Evolutionary conservation across 23 tunicate species (phyloP).

Genomic region (Styela plicata): DNA sequence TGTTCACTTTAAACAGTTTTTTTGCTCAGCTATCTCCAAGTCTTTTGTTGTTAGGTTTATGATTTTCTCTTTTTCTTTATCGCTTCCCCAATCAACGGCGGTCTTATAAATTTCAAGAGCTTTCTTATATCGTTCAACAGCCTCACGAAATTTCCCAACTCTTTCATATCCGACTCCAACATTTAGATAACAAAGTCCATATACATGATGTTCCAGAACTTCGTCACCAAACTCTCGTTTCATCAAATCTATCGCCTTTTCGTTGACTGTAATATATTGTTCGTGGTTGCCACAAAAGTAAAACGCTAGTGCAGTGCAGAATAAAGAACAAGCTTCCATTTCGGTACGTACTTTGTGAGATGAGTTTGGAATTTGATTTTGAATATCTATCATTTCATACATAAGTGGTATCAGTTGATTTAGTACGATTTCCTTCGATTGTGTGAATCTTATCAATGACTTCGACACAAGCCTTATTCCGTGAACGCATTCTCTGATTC

Average conservation of each 20-base stretch:
- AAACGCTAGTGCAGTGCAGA: not conserved
- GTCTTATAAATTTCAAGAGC: not conserved
- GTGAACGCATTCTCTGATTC: not conserved
- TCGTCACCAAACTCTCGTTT: not conserved
- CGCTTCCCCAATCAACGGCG: not conserved
- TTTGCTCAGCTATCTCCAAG: not conserved
- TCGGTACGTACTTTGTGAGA: not conserved
- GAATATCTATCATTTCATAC: not conserved
- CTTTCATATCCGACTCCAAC: not conserved
- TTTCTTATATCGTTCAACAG: not conserved
- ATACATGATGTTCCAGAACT: not conserved
- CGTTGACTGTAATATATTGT: not conserved
- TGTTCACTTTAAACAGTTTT: no score
- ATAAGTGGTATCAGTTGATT: not conserved
- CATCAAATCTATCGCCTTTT: not conserved
- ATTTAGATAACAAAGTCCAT: not conserved
- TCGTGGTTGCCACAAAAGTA: not conserved
- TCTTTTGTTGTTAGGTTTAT: not conserved
- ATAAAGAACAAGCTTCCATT: not conserved
- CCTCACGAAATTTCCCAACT: not conserved
- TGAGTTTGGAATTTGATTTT: not conserved
- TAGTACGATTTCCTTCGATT: not conserved
- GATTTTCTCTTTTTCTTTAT: not conserved
- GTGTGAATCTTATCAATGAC: not conserved
- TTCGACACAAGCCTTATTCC: not conserved